Conservation (phyloP, 1,140 invertebrate species). For the Tribolium madens region DNA sequence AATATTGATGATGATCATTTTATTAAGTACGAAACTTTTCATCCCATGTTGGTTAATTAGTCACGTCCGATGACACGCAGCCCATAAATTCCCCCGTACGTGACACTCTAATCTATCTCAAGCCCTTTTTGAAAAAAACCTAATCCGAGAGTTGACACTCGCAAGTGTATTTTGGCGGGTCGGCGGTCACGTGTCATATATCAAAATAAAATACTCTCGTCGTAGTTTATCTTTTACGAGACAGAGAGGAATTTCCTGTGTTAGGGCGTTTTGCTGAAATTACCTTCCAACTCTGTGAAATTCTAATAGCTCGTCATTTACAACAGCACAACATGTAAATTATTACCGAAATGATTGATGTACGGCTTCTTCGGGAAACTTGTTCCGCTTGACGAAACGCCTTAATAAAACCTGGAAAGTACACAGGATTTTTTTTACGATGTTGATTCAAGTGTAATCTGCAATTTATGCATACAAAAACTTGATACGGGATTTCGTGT, state of each 20-base stretch:
- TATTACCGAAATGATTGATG: slow-evolving; percentile 10
- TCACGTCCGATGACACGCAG: slow-evolving; percentile 4
- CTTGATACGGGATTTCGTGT: background rate
- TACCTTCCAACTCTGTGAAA: slow-evolving; percentile 15
- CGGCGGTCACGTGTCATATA: slow-evolving; percentile 3
- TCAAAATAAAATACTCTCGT: slow-evolving; percentile 18
- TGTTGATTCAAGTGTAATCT: background rate
- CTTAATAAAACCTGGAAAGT: background rate
- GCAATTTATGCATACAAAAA: background rate
- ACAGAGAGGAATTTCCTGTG: background rate
- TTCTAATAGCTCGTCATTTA: slow-evolving; percentile 11
- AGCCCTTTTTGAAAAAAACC: slow-evolving; percentile 5
- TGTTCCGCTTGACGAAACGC: background rate
- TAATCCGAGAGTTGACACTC: slow-evolving; percentile 6
- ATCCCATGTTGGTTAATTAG: background rate
- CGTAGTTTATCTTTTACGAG: slow-evolving; percentile 1
- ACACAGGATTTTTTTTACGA: background rate
- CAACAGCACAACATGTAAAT: slow-evolving; percentile 20
- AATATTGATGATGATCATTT: background rate
- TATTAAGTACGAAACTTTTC: background rate
- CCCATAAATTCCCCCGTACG: background rate
- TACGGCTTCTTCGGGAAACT: background rate
- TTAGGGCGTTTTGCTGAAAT: slow-evolving; percentile 6
- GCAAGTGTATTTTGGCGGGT: background rate
- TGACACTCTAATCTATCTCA: background rate